A percentile compares a stretch with the other conserved stretches of the same genome.
Conservation (phyloP, 2,888 invertebrate genomes). For the Phorcus lineatus region DNA sequence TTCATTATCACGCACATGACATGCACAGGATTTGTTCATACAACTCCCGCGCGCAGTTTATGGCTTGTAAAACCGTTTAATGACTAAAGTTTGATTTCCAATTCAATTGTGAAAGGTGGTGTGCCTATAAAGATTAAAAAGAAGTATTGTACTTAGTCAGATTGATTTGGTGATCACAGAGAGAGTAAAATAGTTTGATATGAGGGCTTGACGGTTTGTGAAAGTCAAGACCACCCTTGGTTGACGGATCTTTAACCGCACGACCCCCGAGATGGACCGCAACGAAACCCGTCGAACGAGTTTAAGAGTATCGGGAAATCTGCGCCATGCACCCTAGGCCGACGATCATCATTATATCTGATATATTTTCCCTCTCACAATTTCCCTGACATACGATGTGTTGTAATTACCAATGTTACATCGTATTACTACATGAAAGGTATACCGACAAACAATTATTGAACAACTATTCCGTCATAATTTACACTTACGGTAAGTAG, state of each 20-base stretch:
- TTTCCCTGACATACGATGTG: background rate
- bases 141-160: background rate
- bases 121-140: background rate
- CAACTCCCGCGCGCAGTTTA: background rate
- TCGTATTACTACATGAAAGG: too few species aligned
- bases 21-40: background rate
- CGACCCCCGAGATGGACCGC: background rate
- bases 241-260: background rate
- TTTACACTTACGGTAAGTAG: too few species aligned
- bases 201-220: background rate
- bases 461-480: too few species aligned
- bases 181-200: too few species aligned
- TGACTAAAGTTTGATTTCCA: background rate
- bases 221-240: background rate
- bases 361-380: background rate
- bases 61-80: background rate
- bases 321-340: background rate
- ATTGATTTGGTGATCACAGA: background rate
- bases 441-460: too few species aligned
- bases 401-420: too few species aligned
- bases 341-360: slow-evolving; percentile 7
- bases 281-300: slow-evolving; percentile 5
- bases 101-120: background rate
- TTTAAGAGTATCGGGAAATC: background rate
- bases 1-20: background rate